phyloP scores from a whole-genome alignment of 53 echinoderm and acorn worm genomes.

The Patiria pectinifera region DNA sequence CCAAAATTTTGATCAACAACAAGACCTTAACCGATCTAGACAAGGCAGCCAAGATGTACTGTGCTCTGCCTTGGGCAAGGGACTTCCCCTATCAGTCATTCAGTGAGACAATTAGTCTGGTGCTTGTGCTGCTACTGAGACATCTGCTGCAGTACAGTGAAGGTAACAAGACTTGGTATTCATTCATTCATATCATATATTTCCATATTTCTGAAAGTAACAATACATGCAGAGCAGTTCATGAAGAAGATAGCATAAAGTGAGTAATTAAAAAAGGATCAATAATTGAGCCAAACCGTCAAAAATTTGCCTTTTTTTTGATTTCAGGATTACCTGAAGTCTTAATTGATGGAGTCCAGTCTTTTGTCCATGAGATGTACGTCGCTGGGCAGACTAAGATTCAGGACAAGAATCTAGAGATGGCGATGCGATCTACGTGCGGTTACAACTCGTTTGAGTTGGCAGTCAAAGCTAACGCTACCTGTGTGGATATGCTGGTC shows the following conservation, averaged over 20 bases:
- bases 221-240: too few relatives aligned
- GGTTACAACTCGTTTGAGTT: slow-evolving; percentile 88
- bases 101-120: slow-evolving; percentile 81
- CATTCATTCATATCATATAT: too few relatives aligned
- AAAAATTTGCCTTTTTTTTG: background rate
- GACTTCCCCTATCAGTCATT: slow-evolving; percentile 90
- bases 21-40: slow-evolving; percentile 74
- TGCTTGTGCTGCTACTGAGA: slow-evolving; percentile 76
- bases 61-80: slow-evolving; percentile 65
- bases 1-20: slow-evolving; percentile 78
- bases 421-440: slow-evolving; percentile 74
- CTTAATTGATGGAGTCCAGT: slow-evolving; percentile 79
- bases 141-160: slow-evolving; percentile 86
- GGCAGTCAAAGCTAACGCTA: slow-evolving; percentile 82
- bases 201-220: too few relatives aligned
- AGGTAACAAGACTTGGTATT: slow-evolving; percentile 61
- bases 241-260: too few relatives aligned
- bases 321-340: slow-evolving; percentile 76
- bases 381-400: slow-evolving; percentile 91
- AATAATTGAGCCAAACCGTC: background rate
- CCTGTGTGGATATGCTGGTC: slow-evolving; percentile 87
- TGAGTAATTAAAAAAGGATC: too few relatives aligned
- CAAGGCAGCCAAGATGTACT: slow-evolving; percentile 70
- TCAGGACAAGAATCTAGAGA: slow-evolving; percentile 81
- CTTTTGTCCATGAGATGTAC: slow-evolving; percentile 84